A percentile compares a stretch with the other conserved stretches of the same genome.
Evolutionary conservation across 2,888 invertebrate species (phyloP).

Genomic region (Melanophora roralis): DNA sequence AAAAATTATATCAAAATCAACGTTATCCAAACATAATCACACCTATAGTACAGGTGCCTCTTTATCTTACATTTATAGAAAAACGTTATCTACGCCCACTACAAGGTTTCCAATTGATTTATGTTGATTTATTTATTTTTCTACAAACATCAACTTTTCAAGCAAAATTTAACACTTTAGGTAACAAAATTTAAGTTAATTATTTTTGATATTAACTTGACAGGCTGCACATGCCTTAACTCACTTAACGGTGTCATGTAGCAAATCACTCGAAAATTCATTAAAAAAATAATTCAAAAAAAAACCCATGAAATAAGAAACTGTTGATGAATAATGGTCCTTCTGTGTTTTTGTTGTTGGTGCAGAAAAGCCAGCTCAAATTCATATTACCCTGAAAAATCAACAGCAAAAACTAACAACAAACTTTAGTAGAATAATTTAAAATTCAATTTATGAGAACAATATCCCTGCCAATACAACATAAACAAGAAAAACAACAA

Average conservation of each 20-base stretch:
- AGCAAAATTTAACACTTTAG: too few species aligned
- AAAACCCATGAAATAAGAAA: constrained; percentile 10
- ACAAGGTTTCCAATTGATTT: too few species aligned
- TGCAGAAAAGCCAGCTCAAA: constrained; percentile 9
- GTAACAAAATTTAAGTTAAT: too few species aligned
- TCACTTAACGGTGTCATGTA: constrained; percentile 1
- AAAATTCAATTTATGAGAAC: constrained; percentile 62
- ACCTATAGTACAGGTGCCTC: too few species aligned
- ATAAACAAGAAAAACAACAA: not conserved
- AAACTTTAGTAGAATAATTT: constrained; percentile 52
- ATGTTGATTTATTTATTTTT: too few species aligned
- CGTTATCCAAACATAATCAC: too few species aligned
- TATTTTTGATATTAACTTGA: constrained; percentile 16
- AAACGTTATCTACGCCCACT: too few species aligned
- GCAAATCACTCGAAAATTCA: constrained; percentile 51
- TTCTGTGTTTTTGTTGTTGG: not conserved
- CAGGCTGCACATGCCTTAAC: constrained; percentile 16
- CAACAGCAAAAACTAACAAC: constrained; percentile 38
- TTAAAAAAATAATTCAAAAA: constrained; percentile 47
- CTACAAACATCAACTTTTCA: too few species aligned
- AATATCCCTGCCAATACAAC: constrained; percentile 47
- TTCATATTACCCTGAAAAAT: constrained; percentile 23
- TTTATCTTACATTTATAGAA: too few species aligned
- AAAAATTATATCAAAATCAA: too few species aligned
- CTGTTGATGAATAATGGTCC: constrained; percentile 56